phyloP scores from a whole-genome alignment of 2,797 vertebrate species.

The Brachymystax lenok region DNA sequence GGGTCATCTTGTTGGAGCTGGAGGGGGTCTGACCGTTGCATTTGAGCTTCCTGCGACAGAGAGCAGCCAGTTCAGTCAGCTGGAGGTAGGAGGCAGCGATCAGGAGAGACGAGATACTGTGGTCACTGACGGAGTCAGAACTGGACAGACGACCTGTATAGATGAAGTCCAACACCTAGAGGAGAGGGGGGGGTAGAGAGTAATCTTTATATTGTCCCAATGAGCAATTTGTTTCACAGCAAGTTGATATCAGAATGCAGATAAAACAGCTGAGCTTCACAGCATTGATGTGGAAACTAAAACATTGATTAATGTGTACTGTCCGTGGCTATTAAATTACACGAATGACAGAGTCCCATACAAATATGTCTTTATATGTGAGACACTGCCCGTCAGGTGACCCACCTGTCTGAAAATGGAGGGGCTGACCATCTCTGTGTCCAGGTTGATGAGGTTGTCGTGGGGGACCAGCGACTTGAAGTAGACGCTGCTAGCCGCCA shows the following conservation, averaged over 20 bases:
- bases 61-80: constrained; percentile 85
- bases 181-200: neutral
- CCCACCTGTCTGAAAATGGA: constrained; percentile 84
- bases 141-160: constrained; percentile 89
- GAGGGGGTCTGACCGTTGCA: constrained; percentile 79
- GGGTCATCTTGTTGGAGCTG: constrained; percentile 70
- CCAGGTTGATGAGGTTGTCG: constrained; percentile 90
- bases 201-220: neutral
- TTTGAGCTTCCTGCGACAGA: constrained; percentile 88
- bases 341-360: neutral
- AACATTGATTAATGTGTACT: neutral
- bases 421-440: constrained; percentile 90
- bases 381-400: neutral
- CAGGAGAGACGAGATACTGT: constrained; percentile 86
- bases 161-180: constrained; percentile 81
- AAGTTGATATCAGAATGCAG: neutral
- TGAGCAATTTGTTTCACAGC: neutral
- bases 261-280: neutral
- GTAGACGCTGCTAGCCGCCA: constrained; percentile 91
- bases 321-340: neutral
- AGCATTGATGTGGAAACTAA: neutral
- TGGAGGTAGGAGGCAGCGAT: constrained; percentile 94
- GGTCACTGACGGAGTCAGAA: constrained; percentile 82
- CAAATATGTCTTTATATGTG: neutral
- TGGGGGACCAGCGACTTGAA: constrained; percentile 89